Conservation (phyloP, 1,140 invertebrate species). For the Probaryconus sp. region DNA sequence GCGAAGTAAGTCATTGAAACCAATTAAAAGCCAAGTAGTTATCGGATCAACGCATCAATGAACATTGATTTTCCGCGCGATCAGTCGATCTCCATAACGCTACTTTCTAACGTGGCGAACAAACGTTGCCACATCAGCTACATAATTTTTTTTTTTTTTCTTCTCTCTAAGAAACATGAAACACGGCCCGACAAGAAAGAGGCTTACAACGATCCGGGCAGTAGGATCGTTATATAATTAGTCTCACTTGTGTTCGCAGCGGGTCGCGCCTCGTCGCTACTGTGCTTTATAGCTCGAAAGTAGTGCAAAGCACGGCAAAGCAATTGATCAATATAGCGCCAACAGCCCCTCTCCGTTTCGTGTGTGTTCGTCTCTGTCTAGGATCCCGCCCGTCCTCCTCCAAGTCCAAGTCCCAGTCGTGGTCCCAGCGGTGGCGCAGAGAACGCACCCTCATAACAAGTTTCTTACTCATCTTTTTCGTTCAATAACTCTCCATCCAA, state of each 20-base stretch:
- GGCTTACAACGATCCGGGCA: constrained; percentile 36
- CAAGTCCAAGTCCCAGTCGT: constrained; percentile 55
- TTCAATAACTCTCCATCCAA: constrained; percentile 80
- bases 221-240: constrained; percentile 74
- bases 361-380: constrained; percentile 16
- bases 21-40: constrained; percentile 30
- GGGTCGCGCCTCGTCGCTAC: constrained; percentile 66
- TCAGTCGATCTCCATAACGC: constrained; percentile 4
- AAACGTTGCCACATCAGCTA: constrained; percentile 22
- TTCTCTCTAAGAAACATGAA: constrained; percentile 19
- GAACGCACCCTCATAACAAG: constrained; percentile 79
- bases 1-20: constrained; percentile 29
- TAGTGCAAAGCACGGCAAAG: constrained; percentile 77
- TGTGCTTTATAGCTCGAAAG: constrained; percentile 74
- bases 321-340: constrained; percentile 79
- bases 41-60: constrained; percentile 31
- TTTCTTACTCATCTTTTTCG: constrained; percentile 80
- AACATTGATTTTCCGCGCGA: constrained; percentile 32
- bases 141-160: constrained; percentile 12
- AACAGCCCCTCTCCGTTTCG: constrained; percentile 68
- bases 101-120: constrained; percentile 31
- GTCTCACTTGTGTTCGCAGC: constrained; percentile 68
- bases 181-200: constrained; percentile 32
- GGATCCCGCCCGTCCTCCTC: constrained; percentile 3
- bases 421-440: constrained; percentile 64